Evolutionary conservation across 2,113 vertebrate genomes (phyloP).

Genomic region (Progne subis): DNA sequence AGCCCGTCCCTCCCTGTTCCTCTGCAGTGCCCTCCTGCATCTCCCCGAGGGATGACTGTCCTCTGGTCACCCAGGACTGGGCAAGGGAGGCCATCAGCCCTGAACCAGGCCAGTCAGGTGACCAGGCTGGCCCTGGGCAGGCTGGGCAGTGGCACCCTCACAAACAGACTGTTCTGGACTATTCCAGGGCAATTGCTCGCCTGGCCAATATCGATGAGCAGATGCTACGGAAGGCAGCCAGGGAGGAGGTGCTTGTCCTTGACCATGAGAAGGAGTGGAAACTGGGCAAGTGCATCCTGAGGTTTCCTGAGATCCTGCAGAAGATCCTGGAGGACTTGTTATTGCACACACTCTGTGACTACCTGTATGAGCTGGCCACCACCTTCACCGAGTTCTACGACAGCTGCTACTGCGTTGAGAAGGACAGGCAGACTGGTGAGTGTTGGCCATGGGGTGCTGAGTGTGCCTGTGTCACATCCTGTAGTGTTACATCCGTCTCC

Average conservation of each 20-base stretch:
- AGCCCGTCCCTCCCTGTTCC: neutral
- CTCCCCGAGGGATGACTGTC: accelerated
- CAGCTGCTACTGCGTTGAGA: constrained; percentile 97
- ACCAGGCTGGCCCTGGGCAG: neutral
- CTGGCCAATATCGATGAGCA: constrained; percentile 86
- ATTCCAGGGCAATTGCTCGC: constrained; percentile 87
- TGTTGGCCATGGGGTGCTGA: neutral
- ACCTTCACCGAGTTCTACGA: constrained; percentile 99
- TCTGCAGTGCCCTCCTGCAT: neutral
- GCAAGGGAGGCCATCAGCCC: neutral
- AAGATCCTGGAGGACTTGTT: constrained; percentile 94
- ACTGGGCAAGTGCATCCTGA: constrained; percentile 90
- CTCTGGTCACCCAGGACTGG: neutral
- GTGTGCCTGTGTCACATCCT: neutral
- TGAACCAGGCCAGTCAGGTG: neutral
- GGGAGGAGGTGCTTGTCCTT: constrained; percentile 81
- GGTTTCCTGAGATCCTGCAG: constrained; percentile 93
- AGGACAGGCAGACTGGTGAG: constrained; percentile 93
- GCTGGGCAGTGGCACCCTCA: neutral
- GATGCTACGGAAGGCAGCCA: constrained; percentile 82
- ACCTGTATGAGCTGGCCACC: constrained; percentile 94
- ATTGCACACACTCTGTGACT: constrained; percentile 93
- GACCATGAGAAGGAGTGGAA: constrained; percentile 98
- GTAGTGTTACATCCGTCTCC: neutral
- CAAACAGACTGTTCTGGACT: neutral